Evolutionary conservation across 2,888 invertebrate species (phyloP).

Genomic region (Omphaloscelis lunosa): DNA sequence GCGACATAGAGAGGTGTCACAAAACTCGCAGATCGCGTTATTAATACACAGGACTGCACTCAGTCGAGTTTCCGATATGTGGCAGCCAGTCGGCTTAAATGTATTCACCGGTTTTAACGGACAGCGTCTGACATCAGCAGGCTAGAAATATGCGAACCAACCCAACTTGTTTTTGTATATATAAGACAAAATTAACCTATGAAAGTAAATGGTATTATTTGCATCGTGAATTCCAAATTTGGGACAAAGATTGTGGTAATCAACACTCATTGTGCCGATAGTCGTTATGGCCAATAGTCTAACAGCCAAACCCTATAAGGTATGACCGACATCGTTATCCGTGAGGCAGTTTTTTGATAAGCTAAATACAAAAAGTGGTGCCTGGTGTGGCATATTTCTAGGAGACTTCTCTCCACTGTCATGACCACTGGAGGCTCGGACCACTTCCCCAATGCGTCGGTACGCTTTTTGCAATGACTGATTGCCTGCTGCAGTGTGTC

Average conservation of each 20-base stretch:
- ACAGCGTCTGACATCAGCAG: background rate
- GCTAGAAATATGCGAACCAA: background rate
- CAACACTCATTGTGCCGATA: background rate
- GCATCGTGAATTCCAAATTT: background rate
- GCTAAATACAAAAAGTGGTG: background rate
- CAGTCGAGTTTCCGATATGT: background rate
- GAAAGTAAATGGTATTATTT: background rate
- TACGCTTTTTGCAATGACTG: too few species aligned
- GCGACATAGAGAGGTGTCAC: background rate
- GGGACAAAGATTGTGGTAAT: too few species aligned
- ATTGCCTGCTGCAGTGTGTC: too few species aligned
- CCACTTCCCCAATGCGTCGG: too few species aligned
- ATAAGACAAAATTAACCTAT: background rate
- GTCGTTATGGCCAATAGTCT: background rate
- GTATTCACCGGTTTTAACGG: background rate
- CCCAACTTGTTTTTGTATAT: background rate
- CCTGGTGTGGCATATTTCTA: background rate
- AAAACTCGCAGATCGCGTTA: background rate
- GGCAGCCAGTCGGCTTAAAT: background rate
- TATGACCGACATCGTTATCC: background rate
- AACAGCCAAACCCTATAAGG: background rate
- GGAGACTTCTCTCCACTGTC: background rate
- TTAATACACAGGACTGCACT: background rate
- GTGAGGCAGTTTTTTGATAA: too few species aligned
- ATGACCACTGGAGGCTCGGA: background rate